These are phyloP conservation scores for Ficedula albicollis DNA, from an alignment of 2,797 vertebrate species.

Conservation along the genomic window DNA sequence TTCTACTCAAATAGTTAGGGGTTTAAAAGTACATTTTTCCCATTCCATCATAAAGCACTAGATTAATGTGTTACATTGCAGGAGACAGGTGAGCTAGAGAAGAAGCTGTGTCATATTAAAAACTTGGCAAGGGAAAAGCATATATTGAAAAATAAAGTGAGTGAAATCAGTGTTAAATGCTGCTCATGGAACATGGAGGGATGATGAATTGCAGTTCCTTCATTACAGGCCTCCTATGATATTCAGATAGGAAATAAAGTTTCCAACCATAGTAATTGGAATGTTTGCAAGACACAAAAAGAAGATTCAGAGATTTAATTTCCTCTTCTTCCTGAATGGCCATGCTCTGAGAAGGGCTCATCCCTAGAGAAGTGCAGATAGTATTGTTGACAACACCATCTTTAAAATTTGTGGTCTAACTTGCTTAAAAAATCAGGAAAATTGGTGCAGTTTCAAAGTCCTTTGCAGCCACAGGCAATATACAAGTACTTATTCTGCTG, in stretches of 20 bases:
- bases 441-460: not conserved
- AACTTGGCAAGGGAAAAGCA: not conserved
- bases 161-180: not conserved
- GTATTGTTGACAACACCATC: not conserved
- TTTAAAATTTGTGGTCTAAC: not conserved
- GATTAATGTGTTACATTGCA: not conserved
- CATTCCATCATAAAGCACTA: not conserved
- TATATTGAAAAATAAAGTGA: not conserved
- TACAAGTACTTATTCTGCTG: not conserved
- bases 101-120: not conserved
- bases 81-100: not conserved
- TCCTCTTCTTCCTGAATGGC: not conserved
- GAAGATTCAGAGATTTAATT: not conserved
- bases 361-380: not conserved
- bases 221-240: not conserved
- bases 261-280: not conserved
- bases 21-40: not conserved
- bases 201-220: not conserved
- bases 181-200: not conserved
- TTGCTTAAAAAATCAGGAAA: not conserved
- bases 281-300: not conserved
- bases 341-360: not conserved
- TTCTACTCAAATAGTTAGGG: rapidly evolving
- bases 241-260: not conserved
- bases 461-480: not conserved